A percentile compares a stretch with the other conserved stretches of the same genome.
Conservation (phyloP, 2,888 invertebrate genomes). For the Boloria selene region DNA sequence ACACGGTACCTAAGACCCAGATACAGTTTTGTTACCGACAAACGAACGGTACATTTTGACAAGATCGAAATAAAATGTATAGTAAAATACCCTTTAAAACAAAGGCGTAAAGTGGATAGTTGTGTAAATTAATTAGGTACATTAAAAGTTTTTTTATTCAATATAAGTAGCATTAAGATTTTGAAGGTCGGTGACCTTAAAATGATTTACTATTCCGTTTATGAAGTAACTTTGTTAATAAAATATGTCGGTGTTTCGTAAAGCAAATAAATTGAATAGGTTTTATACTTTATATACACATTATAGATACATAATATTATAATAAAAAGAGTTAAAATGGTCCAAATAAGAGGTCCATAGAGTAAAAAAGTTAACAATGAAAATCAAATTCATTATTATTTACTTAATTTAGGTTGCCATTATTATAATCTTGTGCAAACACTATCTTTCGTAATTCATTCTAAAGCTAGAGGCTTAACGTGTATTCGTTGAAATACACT, state of each 20-base stretch:
- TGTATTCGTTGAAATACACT: too few species aligned
- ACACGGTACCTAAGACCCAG: slow-evolving; percentile 18
- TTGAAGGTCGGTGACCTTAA: slow-evolving; percentile 11
- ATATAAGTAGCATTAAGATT: slow-evolving; percentile 10
- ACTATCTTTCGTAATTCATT: too few species aligned
- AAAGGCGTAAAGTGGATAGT: slow-evolving; percentile 1
- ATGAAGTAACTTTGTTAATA: slow-evolving; percentile 7
- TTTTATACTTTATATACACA: not conserved
- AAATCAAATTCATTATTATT: too few species aligned
- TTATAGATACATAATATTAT: not conserved
- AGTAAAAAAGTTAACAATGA: too few species aligned
- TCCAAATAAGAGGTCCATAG: too few species aligned
- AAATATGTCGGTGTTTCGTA: slow-evolving; percentile 11
- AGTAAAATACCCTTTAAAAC: slow-evolving; percentile 2
- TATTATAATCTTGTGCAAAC: too few species aligned
- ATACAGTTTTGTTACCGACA: slow-evolving; percentile 4
- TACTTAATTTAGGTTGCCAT: too few species aligned
- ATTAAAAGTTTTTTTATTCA: not conserved
- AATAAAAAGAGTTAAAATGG: too few species aligned
- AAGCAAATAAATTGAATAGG: not conserved
- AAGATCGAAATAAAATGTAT: slow-evolving; percentile 1
- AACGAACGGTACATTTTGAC: slow-evolving; percentile 13
- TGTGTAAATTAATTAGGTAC: not conserved
- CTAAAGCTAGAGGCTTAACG: too few species aligned
- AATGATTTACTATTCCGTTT: slow-evolving; percentile 12